These are phyloP conservation scores for Cyphomyrus plagiostoma DNA, from an alignment of 2,113 vertebrate species.

Conservation along the genomic window DNA sequence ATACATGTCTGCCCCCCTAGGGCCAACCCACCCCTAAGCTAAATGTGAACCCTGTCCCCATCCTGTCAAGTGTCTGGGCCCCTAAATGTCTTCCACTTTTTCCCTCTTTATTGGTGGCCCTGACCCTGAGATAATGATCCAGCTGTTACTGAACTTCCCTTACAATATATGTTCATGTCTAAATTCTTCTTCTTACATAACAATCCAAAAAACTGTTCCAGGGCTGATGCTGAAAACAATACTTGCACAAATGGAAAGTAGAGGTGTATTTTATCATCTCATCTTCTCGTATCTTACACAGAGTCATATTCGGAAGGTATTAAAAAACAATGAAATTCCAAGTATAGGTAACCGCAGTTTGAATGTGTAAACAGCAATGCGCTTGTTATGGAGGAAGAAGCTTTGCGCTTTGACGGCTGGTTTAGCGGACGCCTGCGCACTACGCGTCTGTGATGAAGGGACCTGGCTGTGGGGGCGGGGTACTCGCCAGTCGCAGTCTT, in stretches of 20 bases:
- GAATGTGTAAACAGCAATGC: background rate
- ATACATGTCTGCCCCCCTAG: background rate
- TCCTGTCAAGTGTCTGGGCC: background rate
- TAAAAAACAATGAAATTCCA: background rate
- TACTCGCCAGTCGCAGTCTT: slow-evolving; percentile 45
- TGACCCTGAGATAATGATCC: background rate
- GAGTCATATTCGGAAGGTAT: background rate
- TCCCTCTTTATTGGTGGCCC: background rate
- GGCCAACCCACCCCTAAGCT: background rate
- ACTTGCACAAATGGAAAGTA: background rate
- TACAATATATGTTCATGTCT: background rate
- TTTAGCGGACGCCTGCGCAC: slow-evolving; percentile 39
- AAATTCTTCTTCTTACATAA: background rate
- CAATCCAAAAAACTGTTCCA: background rate
- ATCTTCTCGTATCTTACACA: background rate
- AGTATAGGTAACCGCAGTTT: background rate
- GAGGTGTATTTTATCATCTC: background rate
- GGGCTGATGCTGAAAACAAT: background rate
- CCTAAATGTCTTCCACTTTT: background rate
- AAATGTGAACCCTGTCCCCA: background rate
- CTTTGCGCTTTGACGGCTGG: background rate
- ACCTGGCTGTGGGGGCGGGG: slow-evolving; percentile 44
- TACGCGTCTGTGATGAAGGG: slow-evolving; percentile 1
- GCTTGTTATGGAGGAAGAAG: background rate
- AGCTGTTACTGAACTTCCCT: background rate